Base-by-base conservation (phyloP, 2,888 invertebrate species). In the Dorcus parallelipipedus region DNA sequence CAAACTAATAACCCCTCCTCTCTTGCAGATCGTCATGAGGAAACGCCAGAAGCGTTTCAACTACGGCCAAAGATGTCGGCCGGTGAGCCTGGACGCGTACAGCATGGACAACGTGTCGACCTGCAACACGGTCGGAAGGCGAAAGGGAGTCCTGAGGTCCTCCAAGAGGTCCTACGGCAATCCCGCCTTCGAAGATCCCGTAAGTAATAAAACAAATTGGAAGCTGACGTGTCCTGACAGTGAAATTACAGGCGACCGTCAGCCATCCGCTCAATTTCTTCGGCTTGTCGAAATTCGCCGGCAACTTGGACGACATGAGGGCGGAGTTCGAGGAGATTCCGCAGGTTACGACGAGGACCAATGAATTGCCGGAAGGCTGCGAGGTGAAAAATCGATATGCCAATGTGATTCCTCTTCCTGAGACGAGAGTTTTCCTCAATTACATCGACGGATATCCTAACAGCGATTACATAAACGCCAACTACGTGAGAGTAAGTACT, bases 391-490 rank as follows among this genome's bases (percentile, higher is more conserved):
- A 97, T 80, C 82, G 91, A 64, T 97, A 94, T 80, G 93, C 95
- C 58, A 96, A 97, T 78, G 93, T 96, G n/a, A 89, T 96, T 67
- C 96, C 96, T 54, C 84, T 94, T 67, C 94, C 95, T 38, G 94
- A 95, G 78, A 94, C 94, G 38, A 84, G 95, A 71, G 95, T 96
- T 2, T 85, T 86, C 38, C 80, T 96, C 40, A 84, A 83, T 67
- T 83, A 85, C 62, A 81, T 87, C 58, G 88, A 88, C 56, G 88
- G 86, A 60, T 90, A 91, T 70, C 87, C 89, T 1, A 87, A 88
- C 62, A 88, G 90, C 52, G 93, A 93, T 78, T 97, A 96, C 75
- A 96, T 96, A 67, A 97, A 96, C 74, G 96, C 95, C 62, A 96
- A 94, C 79, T 96, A 86, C 79, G 88, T 96, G 66, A 88, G 90